phyloP scores from a whole-genome alignment of 2,113 vertebrate genomes.

The Eolophus roseicapilla region DNA sequence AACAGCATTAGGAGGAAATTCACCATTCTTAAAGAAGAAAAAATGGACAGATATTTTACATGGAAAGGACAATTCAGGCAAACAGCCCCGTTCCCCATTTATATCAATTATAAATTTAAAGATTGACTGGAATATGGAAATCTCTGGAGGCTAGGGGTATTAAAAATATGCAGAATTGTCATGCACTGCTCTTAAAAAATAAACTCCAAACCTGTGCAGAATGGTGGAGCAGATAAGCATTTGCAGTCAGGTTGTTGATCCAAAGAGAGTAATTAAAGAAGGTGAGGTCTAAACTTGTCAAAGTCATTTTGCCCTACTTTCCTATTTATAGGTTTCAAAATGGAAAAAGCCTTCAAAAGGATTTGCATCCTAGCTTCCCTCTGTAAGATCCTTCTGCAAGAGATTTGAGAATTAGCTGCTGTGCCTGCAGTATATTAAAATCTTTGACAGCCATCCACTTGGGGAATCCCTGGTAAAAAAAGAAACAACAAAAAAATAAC shows the following conservation, averaged over 20 bases:
- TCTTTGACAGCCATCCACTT: slow-evolving; percentile 71
- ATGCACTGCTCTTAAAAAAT: slow-evolving; percentile 59
- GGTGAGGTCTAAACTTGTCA: slow-evolving; percentile 61
- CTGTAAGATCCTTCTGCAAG: slow-evolving; percentile 68
- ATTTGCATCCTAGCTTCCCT: slow-evolving; percentile 63
- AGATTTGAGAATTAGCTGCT: slow-evolving; percentile 68
- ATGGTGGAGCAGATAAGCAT: slow-evolving; percentile 60
- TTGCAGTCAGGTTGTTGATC: slow-evolving; percentile 63
- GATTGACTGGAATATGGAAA: slow-evolving; percentile 19
- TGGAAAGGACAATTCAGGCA: neutral
- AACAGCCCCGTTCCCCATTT: slow-evolving; percentile 2
- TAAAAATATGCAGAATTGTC: slow-evolving; percentile 64
- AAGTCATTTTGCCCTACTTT: slow-evolving; percentile 68
- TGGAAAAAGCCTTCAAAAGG: slow-evolving; percentile 66
- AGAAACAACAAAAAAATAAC: slow-evolving; percentile 30
- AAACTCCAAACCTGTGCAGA: slow-evolving; percentile 56
- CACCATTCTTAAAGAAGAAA: neutral
- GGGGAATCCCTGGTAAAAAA: slow-evolving; percentile 65
- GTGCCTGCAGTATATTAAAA: slow-evolving; percentile 68
- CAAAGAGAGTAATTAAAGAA: slow-evolving; percentile 69
- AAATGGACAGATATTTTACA: neutral
- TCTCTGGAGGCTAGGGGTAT: neutral
- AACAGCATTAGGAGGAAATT: neutral
- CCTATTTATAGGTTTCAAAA: slow-evolving; percentile 66
- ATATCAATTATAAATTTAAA: slow-evolving; percentile 46